phyloP scores from a whole-genome alignment of 2,888 invertebrate genomes.

The Sussaba pulchella region DNA sequence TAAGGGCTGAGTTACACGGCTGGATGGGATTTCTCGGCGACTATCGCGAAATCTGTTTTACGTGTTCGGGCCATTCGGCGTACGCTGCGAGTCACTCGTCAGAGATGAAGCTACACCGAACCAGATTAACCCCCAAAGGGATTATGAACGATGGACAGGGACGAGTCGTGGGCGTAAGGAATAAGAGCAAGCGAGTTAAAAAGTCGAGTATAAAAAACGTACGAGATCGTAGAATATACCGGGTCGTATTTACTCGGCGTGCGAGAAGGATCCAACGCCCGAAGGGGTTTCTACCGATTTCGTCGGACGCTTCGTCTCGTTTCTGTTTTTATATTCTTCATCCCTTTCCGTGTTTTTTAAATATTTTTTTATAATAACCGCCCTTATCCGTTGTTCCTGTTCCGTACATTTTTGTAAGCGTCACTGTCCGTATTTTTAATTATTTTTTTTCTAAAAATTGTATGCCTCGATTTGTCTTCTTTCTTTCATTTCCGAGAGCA shows the following conservation, averaged over 20 bases:
- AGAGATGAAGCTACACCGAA: slow-evolving; percentile 62
- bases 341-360: neutral
- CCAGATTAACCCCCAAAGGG: slow-evolving; percentile 81
- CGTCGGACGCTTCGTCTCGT: slow-evolving; percentile 17
- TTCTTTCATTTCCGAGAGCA: too few species aligned
- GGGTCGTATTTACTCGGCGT: slow-evolving; percentile 20
- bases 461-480: neutral
- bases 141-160: slow-evolving; percentile 74
- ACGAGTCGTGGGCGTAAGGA: slow-evolving; percentile 32
- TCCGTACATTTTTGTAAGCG: neutral
- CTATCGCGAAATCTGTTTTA: slow-evolving; percentile 22
- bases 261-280: slow-evolving; percentile 13
- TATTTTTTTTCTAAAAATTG: neutral
- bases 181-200: slow-evolving; percentile 36
- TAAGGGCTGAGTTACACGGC: slow-evolving; percentile 27
- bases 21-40: neutral
- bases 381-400: neutral
- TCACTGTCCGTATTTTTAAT: neutral
- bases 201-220: slow-evolving; percentile 19
- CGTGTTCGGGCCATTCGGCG: slow-evolving; percentile 4
- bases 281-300: slow-evolving; percentile 12
- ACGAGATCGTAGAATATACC: slow-evolving; percentile 12
- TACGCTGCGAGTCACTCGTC: slow-evolving; percentile 17
- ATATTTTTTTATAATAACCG: neutral
- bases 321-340: slow-evolving; percentile 14